Evolutionary conservation across 2,113 vertebrate genomes (phyloP).

Genomic region (Halichoerus grypus): DNA sequence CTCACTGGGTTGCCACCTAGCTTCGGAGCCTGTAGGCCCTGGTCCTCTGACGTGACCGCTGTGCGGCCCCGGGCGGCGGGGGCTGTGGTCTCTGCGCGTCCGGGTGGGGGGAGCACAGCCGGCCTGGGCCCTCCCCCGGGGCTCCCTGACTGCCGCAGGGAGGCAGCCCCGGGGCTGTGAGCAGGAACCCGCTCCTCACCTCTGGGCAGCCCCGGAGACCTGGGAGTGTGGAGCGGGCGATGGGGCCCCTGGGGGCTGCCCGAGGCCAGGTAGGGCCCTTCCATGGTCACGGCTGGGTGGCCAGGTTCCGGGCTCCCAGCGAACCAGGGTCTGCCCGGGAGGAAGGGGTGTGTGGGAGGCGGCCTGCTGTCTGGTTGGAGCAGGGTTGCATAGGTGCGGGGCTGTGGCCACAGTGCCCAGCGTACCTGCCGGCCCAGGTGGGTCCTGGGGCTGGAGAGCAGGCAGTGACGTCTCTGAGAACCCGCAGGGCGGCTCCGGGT

Average conservation of each 20-base stretch:
- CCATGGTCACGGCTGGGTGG: accelerated
- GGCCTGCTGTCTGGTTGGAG: background rate
- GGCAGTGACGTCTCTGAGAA: background rate
- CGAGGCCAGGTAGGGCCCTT: background rate
- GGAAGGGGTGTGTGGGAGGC: background rate
- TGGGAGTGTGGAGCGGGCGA: accelerated
- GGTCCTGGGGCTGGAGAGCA: background rate
- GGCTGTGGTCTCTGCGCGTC: background rate
- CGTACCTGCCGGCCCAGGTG: background rate
- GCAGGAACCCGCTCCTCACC: background rate
- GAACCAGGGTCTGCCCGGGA: background rate
- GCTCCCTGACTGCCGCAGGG: background rate
- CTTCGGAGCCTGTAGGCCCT: accelerated
- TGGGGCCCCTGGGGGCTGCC: background rate
- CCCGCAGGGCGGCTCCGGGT: background rate
- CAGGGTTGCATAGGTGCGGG: background rate
- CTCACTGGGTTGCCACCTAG: background rate
- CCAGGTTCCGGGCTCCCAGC: background rate
- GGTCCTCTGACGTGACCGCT: accelerated
- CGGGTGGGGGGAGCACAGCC: accelerated
- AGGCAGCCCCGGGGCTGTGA: background rate
- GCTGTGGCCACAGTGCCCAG: accelerated
- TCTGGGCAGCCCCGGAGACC: background rate
- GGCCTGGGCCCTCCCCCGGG: no score
- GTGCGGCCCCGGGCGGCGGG: background rate